Percentiles rank a stretch among this genome's conserved stretches.
phyloP scores from a whole-genome alignment of 2,113 vertebrate species.

The Neopipo cinnamomea region DNA sequence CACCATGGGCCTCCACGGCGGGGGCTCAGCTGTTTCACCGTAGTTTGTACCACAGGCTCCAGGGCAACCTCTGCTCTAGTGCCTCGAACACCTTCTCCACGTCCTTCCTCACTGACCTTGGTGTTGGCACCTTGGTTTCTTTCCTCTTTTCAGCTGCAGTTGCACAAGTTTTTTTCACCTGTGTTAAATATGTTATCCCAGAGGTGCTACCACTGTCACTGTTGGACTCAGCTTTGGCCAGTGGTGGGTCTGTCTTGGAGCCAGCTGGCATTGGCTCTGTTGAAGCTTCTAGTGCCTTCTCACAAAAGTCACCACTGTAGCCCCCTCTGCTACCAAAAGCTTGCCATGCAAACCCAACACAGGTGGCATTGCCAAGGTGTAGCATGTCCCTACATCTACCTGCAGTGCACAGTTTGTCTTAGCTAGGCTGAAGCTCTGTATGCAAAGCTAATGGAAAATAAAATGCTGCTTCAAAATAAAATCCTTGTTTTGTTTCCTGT shows the following conservation, averaged over 20 bases:
- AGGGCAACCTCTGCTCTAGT: not conserved
- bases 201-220: rapidly evolving
- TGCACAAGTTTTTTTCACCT: not conserved
- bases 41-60: not conserved
- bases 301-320: not conserved
- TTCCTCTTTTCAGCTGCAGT: not conserved
- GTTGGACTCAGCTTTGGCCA: not conserved
- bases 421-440: slow-evolving; percentile 35
- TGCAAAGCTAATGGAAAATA: slow-evolving; percentile 51
- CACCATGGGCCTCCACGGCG: not conserved
- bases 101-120: too few species aligned
- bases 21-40: not conserved
- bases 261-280: not conserved
- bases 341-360: not conserved
- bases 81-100: not conserved
- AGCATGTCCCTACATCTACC: slow-evolving; percentile 1
- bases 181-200: rapidly evolving
- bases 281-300: not conserved
- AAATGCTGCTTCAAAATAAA: slow-evolving; percentile 55
- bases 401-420: not conserved
- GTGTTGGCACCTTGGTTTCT: not conserved
- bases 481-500: not conserved
- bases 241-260: not conserved
- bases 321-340: rapidly evolving
- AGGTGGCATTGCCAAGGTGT: not conserved